These are phyloP conservation scores for Catocala fraxini DNA, from an alignment of 2,888 invertebrate species.

Conservation along the genomic window DNA sequence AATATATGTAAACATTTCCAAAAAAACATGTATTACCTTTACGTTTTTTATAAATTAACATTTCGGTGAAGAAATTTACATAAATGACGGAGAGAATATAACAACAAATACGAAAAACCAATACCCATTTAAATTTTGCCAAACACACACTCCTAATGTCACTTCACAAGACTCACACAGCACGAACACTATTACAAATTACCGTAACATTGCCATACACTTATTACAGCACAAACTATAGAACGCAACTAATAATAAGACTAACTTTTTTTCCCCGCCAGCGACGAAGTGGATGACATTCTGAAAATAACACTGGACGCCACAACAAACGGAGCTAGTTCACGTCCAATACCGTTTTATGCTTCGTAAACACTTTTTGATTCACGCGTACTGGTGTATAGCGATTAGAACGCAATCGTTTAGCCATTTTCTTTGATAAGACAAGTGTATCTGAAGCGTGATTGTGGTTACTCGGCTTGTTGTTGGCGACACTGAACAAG, in stretches of 20 bases:
- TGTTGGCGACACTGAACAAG: constrained; percentile 76
- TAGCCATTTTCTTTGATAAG: constrained; percentile 86
- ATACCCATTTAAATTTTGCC: constrained; percentile 12
- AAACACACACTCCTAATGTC: constrained; percentile 14
- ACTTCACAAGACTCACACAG: constrained; percentile 29
- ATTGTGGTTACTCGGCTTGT: constrained; percentile 61
- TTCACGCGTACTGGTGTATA: constrained; percentile 65
- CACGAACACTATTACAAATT: constrained; percentile 18
- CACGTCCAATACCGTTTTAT: constrained; percentile 70
- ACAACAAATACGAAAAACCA: constrained; percentile 8
- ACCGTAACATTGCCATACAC: constrained; percentile 33
- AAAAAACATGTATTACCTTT: constrained; percentile 10
- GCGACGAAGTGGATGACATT: constrained; percentile 80
- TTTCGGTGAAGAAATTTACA: not conserved
- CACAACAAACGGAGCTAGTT: constrained; percentile 67
- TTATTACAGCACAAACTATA: constrained; percentile 40
- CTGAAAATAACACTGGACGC: constrained; percentile 66
- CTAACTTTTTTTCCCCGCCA: constrained; percentile 79
- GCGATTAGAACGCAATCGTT: constrained; percentile 78
- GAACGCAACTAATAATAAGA: constrained; percentile 65
- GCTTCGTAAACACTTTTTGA: constrained; percentile 73
- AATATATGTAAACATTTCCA: not conserved
- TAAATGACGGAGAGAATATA: not conserved
- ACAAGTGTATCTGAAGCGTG: constrained; percentile 63
- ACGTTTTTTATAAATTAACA: not conserved